Evolutionary conservation across 2,797 vertebrate genomes (phyloP).

Genomic region (Chromis chromis): DNA sequence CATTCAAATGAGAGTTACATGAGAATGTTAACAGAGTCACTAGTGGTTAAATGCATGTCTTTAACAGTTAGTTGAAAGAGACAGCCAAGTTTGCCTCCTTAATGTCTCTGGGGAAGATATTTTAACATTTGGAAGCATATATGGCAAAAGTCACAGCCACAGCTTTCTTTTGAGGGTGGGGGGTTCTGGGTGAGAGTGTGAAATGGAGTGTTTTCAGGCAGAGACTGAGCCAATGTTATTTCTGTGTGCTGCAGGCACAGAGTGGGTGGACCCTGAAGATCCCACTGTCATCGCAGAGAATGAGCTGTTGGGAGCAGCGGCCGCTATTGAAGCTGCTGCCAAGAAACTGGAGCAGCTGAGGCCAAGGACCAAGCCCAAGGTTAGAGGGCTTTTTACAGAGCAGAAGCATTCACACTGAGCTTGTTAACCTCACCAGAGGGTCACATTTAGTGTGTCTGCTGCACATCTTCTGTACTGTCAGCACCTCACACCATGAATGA

Average conservation of each 20-base stretch:
- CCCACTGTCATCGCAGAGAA: slow-evolving; percentile 98
- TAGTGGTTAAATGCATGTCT: not conserved
- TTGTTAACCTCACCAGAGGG: slow-evolving; percentile 43
- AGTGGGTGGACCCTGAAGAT: slow-evolving; percentile 98
- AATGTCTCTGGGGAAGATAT: not conserved
- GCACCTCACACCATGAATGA: slow-evolving; percentile 21
- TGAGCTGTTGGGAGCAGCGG: slow-evolving; percentile 95
- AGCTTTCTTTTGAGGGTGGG: not conserved
- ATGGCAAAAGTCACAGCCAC: not conserved
- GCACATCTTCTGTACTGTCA: not conserved
- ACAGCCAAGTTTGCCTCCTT: not conserved
- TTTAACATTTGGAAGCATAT: not conserved
- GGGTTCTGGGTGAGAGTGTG: not conserved
- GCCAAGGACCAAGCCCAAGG: slow-evolving; percentile 97
- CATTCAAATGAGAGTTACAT: not conserved
- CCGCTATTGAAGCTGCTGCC: slow-evolving; percentile 98
- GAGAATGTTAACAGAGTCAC: not conserved
- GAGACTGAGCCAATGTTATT: slow-evolving; percentile 1
- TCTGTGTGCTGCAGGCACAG: slow-evolving; percentile 87
- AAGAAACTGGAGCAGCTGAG: slow-evolving; percentile 99
- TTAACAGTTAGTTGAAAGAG: not conserved
- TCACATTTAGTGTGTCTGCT: slow-evolving; percentile 21
- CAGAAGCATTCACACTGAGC: slow-evolving; percentile 37
- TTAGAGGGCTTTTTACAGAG: slow-evolving; percentile 74
- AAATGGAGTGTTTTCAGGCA: not conserved